These are phyloP conservation scores for Stenurella melanura DNA, from an alignment of 2,888 invertebrate genomes.

Conservation along the genomic window DNA sequence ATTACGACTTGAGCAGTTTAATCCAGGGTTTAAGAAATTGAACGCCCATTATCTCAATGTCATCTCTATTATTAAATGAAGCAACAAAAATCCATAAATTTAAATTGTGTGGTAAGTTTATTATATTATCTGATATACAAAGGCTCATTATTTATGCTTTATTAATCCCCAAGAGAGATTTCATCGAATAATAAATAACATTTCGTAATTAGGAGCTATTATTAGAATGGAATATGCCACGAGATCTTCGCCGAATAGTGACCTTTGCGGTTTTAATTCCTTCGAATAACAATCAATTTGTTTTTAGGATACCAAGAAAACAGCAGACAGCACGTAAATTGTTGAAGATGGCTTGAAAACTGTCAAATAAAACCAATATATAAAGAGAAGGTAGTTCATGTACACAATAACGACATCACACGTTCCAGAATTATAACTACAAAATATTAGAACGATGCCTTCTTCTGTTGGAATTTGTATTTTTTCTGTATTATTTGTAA, in stretches of 20 bases:
- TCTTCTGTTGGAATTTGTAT: too few relatives aligned
- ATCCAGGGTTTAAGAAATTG: slow-evolving; percentile 17
- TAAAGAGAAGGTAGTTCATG: too few relatives aligned
- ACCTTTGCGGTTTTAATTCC: neutral
- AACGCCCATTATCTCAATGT: slow-evolving; percentile 8
- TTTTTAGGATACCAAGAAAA: too few relatives aligned
- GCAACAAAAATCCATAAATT: slow-evolving; percentile 20
- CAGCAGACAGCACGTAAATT: too few relatives aligned
- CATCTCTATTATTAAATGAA: slow-evolving; percentile 27
- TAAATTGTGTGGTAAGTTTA: slow-evolving; percentile 13
- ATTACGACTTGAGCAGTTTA: slow-evolving; percentile 11
- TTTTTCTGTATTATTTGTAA: too few relatives aligned
- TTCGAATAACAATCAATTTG: neutral
- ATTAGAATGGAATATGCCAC: neutral
- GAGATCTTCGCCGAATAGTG: neutral
- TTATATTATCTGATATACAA: slow-evolving; percentile 8
- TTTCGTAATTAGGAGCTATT: slow-evolving; percentile 13
- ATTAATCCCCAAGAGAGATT: slow-evolving; percentile 12
- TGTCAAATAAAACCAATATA: too few relatives aligned
- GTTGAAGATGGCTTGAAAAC: too few relatives aligned
- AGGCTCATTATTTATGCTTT: slow-evolving; percentile 5
- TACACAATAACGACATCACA: too few relatives aligned
- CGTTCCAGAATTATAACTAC: too few relatives aligned
- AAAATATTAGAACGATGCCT: too few relatives aligned
- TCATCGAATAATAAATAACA: neutral